Conservation (phyloP, 2,113 vertebrate genomes). For the Haemorhous mexicanus region DNA sequence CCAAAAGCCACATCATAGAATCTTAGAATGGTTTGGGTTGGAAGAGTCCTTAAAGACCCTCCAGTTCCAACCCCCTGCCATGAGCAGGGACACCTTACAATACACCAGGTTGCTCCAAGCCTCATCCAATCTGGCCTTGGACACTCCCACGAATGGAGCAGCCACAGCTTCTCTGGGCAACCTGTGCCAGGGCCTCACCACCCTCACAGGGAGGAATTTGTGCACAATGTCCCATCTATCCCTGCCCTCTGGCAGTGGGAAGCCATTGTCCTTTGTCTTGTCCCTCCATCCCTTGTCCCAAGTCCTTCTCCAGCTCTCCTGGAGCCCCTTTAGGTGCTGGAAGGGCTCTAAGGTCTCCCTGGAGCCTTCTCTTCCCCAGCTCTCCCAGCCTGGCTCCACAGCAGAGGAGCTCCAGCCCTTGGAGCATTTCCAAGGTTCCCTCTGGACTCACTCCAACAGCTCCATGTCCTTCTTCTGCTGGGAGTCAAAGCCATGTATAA, state of each 20-base stretch:
- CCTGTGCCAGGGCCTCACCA: neutral
- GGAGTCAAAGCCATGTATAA: rapidly evolving
- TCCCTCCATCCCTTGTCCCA: neutral
- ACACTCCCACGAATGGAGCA: neutral
- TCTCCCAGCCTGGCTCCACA: neutral
- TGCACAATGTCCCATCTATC: neutral
- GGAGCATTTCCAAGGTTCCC: neutral
- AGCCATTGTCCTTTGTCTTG: neutral
- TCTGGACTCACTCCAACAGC: neutral
- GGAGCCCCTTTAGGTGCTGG: neutral
- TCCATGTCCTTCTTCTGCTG: neutral
- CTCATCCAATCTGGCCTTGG: rapidly evolving
- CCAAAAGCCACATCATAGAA: neutral
- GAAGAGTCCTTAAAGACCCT: neutral
- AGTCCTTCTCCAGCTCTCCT: neutral
- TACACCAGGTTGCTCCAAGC: neutral
- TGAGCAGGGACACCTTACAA: neutral
- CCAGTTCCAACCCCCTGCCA: neutral
- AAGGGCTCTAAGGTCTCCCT: neutral
- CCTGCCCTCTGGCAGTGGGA: neutral
- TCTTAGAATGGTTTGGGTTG: neutral
- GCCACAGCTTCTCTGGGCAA: neutral
- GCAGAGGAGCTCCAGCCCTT: neutral
- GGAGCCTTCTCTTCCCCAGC: neutral
- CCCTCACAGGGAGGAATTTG: neutral